Conservation (phyloP, 2,797 vertebrate genomes). For the Thunnus albacares region DNA sequence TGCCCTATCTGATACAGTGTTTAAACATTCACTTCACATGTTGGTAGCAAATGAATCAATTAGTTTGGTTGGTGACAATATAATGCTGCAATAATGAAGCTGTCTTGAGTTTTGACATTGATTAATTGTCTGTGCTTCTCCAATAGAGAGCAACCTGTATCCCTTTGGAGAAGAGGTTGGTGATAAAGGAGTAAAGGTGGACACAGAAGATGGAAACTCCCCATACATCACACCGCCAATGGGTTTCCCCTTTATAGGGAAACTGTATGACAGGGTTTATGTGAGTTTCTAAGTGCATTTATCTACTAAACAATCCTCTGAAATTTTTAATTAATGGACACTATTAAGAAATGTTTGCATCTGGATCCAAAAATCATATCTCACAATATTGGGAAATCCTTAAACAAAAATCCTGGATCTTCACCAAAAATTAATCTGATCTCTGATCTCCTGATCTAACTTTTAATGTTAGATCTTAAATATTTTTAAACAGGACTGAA, state of each 20-base stretch:
- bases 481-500: neutral
- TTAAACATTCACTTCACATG: neutral
- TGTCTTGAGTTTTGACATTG: neutral
- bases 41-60: neutral
- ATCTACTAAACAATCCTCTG: neutral
- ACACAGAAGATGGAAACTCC: constrained; percentile 85
- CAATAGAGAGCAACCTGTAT: constrained; percentile 84
- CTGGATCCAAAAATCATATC: neutral
- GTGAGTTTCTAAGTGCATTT: constrained; percentile 77
- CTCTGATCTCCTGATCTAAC: too few relatives aligned
- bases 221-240: constrained; percentile 85
- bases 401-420: neutral
- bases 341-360: neutral
- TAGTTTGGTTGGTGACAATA: neutral
- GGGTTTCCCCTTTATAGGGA: constrained; percentile 86
- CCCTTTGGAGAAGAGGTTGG: constrained; percentile 86
- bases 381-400: neutral
- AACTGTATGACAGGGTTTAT: constrained; percentile 84
- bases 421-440: neutral
- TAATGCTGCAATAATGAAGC: neutral
- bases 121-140: constrained; percentile 36
- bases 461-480: too few relatives aligned
- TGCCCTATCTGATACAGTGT: neutral
- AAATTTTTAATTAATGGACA: neutral
- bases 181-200: constrained; percentile 77